phyloP scores from a whole-genome alignment of 2,797 vertebrate species.

The Cynopterus sphinx region DNA sequence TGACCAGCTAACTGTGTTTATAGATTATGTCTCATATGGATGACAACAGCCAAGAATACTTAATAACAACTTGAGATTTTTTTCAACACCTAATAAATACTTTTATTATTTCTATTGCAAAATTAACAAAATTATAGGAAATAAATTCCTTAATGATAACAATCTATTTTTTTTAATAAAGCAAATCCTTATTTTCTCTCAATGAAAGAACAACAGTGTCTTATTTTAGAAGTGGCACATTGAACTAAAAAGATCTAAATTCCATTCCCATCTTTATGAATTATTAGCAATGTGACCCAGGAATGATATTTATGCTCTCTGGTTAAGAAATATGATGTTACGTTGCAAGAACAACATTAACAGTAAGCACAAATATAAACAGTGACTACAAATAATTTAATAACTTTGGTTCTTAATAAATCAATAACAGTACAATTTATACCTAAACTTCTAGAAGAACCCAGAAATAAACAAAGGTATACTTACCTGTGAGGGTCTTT shows the following conservation, averaged over 20 bases:
- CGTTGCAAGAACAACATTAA: not conserved
- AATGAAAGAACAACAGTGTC: constrained; percentile 2
- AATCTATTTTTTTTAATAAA: constrained; percentile 6
- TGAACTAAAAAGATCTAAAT: constrained; percentile 6
- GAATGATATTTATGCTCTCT: not conserved
- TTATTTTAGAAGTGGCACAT: not conserved
- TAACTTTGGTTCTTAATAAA: constrained; percentile 27
- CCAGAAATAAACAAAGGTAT: constrained; percentile 35
- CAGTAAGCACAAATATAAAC: constrained; percentile 9
- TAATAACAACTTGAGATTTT: constrained; percentile 8
- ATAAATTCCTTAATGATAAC: not conserved
- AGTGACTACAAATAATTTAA: constrained; percentile 40
- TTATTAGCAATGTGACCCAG: not conserved
- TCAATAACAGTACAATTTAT: constrained; percentile 36
- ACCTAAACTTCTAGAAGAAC: not conserved
- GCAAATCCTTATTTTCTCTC: not conserved
- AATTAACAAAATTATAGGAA: not conserved
- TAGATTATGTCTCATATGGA: not conserved
- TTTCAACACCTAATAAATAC: not conserved
- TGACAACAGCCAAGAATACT: not conserved
- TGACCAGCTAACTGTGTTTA: not conserved
- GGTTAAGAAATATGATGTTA: not conserved
- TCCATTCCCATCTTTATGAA: not conserved
- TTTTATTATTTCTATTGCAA: constrained; percentile 21
- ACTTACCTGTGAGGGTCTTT: constrained; percentile 99